phyloP scores from a whole-genome alignment of 2,797 vertebrate genomes.

The Darevskia nairensis region DNA sequence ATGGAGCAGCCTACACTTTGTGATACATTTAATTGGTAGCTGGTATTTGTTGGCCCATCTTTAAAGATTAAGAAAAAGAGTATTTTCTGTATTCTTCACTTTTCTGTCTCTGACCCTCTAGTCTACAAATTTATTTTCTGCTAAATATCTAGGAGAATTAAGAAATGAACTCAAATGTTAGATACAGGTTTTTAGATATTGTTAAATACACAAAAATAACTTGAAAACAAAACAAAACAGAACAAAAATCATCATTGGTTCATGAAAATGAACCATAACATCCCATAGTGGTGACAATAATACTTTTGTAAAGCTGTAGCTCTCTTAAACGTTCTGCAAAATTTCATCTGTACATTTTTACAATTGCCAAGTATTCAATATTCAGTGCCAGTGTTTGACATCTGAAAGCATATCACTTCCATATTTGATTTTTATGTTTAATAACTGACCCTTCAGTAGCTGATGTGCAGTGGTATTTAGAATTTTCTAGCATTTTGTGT shows the following conservation, averaged over 20 bases:
- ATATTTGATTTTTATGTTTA: not conserved
- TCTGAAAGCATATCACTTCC: not conserved
- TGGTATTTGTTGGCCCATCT: slow-evolving; percentile 34
- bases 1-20: not conserved
- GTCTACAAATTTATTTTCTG: not conserved
- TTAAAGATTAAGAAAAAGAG: not conserved
- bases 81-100: not conserved
- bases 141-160: not conserved
- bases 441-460: not conserved
- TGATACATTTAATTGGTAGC: slow-evolving; percentile 25
- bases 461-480: not conserved
- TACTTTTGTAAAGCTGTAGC: too few relatives aligned
- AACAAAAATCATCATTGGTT: too few relatives aligned
- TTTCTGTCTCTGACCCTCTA: not conserved
- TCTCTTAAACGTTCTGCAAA: not conserved
- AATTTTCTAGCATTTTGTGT: not conserved
- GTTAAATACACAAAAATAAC: not conserved
- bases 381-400: not conserved
- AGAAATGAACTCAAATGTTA: not conserved
- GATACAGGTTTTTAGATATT: not conserved
- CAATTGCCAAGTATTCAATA: not conserved
- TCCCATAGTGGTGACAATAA: too few relatives aligned
- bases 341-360: not conserved
- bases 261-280: too few relatives aligned
- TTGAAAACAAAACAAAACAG: too few relatives aligned